Percentiles rank a stretch among this genome's conserved stretches.
Conservation (phyloP, 2,113 vertebrate species). For the Cyphotilapia sp. region DNA sequence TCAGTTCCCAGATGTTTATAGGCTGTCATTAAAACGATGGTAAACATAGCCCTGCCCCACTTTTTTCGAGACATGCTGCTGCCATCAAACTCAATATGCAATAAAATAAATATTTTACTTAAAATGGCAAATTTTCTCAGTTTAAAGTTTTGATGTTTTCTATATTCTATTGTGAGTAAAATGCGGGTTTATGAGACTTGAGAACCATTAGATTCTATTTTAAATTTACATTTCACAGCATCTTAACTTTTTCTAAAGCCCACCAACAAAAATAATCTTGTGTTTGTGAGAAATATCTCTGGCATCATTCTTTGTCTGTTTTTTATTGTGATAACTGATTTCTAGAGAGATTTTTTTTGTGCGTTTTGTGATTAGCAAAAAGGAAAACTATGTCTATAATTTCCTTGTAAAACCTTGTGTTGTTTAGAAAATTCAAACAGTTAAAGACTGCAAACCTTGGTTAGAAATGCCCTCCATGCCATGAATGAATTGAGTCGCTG, state of each 20-base stretch:
- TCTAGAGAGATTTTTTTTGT: background rate
- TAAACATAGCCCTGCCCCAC: background rate
- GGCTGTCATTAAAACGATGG: background rate
- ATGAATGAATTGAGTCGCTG: background rate
- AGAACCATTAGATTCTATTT: rapidly evolving
- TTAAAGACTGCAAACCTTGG: background rate
- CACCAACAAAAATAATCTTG: background rate
- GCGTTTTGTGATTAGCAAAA: background rate
- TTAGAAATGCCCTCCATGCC: background rate
- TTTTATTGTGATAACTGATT: background rate
- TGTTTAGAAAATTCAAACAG: background rate
- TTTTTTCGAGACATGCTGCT: background rate
- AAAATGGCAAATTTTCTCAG: background rate
- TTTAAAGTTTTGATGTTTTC: background rate
- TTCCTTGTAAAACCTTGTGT: background rate
- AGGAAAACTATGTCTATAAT: background rate
- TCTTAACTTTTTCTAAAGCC: background rate
- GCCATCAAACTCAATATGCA: background rate
- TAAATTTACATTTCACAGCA: background rate
- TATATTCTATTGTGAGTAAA: background rate
- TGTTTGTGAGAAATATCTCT: background rate
- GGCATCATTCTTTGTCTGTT: background rate
- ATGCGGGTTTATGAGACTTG: rapidly evolving
- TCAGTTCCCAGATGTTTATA: background rate
- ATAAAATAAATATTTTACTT: background rate